Percentiles rank a stretch among this genome's conserved stretches.
These are phyloP conservation scores for Pseudomugil tenellus DNA, from an alignment of 2,797 vertebrate species.

Conservation along the genomic window DNA sequence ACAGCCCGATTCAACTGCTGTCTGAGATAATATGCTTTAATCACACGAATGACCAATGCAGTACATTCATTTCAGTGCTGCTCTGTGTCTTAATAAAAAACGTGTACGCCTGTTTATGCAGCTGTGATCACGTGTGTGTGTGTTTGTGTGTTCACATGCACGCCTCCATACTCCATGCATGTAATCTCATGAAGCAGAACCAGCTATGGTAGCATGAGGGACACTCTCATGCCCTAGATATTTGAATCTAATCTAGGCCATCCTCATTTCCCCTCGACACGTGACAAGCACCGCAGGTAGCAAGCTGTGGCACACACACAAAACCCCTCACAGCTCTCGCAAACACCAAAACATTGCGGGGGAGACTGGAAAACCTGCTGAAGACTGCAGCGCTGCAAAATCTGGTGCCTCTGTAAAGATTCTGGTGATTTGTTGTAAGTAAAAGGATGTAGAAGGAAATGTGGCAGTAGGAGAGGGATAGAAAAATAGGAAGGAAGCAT, in stretches of 20 bases:
- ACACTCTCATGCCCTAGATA: slow-evolving; percentile 78
- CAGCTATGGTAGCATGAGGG: slow-evolving; percentile 65
- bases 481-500: slow-evolving; percentile 44
- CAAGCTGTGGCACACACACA: slow-evolving; percentile 39
- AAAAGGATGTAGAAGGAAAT: slow-evolving; percentile 22
- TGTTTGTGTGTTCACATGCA: slow-evolving; percentile 12
- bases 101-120: slow-evolving; percentile 25
- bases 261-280: slow-evolving; percentile 71
- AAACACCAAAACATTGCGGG: slow-evolving; percentile 38
- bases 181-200: slow-evolving; percentile 66
- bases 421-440: slow-evolving; percentile 56
- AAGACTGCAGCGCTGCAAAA: slow-evolving; percentile 47
- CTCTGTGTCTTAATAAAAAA: slow-evolving; percentile 25
- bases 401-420: slow-evolving; percentile 44
- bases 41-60: slow-evolving; percentile 55
- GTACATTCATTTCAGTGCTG: slow-evolving; percentile 10
- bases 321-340: slow-evolving; percentile 24
- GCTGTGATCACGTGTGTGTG: slow-evolving; percentile 13
- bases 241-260: slow-evolving; percentile 81
- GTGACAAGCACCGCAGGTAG: slow-evolving; percentile 75
- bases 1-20: slow-evolving; percentile 52
- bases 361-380: slow-evolving; percentile 35
- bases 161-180: slow-evolving; percentile 28
- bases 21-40: slow-evolving; percentile 60
- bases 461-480: slow-evolving; percentile 16